Evolutionary conservation across 1,140 invertebrate genomes (phyloP), one percentile per base, ranked within the genome.

Genomic region (Drosophila guanche): DNA sequence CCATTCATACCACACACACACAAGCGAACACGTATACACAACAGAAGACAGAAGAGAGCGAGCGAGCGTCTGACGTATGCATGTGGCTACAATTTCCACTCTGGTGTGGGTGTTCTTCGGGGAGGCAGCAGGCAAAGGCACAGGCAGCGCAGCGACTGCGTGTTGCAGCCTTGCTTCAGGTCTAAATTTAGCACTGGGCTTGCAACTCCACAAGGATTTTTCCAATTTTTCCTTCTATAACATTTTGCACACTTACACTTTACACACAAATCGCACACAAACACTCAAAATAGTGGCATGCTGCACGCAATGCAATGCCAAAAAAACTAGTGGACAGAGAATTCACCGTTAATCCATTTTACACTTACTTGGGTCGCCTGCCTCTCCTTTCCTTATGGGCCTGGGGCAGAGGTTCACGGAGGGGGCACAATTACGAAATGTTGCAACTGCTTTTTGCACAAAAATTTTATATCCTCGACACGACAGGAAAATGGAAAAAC

Each of bases 141-240:
- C 27, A 29, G 54, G 42, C 41, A 53, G 45, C 45, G 55, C 48
- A 57, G 63, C 61, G 70, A 63, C 72, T 77, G 75, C 70, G 78
- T 86, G 80, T 56, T 80, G 84, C 81, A 85, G 81, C 81, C 81
- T 86, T 81, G 80, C 70, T 88, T 86, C 69, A 86, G 81, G 78
- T 86, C 81, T 86, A 86, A 88, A 86, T 86, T 86, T 86, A 86
- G 81, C 81, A 86, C 83, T 83, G 61, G 62, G 77, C 76, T 81
- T 86, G 81, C 81, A 86, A 86, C 83, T 86, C 77, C 68, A 60
- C 75, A 83, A 76, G 72, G 62, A 85, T 69, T 51, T 37, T 37
- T 37, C 33, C 33, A 37, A 37, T 37, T 37, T 37, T 37, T 37
- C 10, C 33, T 37, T 37, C 33, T 37, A 12, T 37, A 37, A 37